Base-by-base conservation (phyloP, 2,113 vertebrate genomes). In the Stigmatopora argus region DNA sequence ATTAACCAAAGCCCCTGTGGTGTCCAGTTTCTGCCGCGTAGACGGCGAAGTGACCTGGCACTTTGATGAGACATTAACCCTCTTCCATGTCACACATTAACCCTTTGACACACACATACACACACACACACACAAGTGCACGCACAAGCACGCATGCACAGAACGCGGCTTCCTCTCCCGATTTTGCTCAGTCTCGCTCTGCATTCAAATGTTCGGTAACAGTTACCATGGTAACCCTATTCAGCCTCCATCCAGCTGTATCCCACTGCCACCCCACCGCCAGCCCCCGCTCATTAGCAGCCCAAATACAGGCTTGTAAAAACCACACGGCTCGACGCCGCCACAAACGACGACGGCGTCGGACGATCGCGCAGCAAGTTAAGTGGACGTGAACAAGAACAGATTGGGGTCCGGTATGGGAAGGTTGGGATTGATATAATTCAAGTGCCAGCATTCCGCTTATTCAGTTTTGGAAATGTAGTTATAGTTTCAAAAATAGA, bases 151-250 rank as follows among this genome's bases (percentile, higher is more conserved):
- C 60, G 7, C 41, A 49, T 23, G 5, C 46, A 64, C 46, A 6
- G 34, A 61, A 6, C 12, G 76, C 72, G 69, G 67, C 83, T 65
- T 77, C 79, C 72, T 62, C 64, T 56, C 46, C 72, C 44, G 52
- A 66, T 57, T 59, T 46, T 80, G 61, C 69, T 68, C 71, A 71
- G 62, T 47, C 79, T 78, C 71, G 75, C 85, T 66, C 75, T 85
- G 79, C 79, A 86, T 90, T 85, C 83, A 89, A 81, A 86, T 89
- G 83, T 79, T 85, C 75, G 82, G 86, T 85, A 81, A 86, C 78
- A 81, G 87, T 90, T 88, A 78, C 88, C 86, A 92, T 90, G 89
- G 89, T 89, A 89, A 88, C 87, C 53, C 82, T 78, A 88, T 90
- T 90, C 88, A 89, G 83, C 85, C 73, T 82, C 77, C 48, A 71